Evolutionary conservation across 2,888 invertebrate species (phyloP).

Genomic region (Drosophila gaucha): DNA sequence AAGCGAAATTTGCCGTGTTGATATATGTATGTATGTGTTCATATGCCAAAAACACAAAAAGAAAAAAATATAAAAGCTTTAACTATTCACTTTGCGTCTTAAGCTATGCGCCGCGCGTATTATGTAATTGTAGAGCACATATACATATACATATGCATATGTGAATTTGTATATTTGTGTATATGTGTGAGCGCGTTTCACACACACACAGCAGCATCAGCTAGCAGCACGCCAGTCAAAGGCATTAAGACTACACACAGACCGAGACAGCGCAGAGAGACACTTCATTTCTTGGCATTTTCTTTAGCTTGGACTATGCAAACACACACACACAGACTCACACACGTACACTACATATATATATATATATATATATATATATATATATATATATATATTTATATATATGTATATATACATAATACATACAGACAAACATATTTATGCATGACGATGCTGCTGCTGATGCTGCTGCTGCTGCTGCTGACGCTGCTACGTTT

Average conservation of each 20-base stretch:
- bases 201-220: conserved; percentile 9
- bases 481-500: conserved; percentile 63
- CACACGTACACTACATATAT: no score
- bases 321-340: conserved; percentile 33
- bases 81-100: conserved; percentile 57
- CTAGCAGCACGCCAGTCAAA: conserved; percentile 19
- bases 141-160: conserved; percentile 24
- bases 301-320: conserved; percentile 53
- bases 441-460: conserved; percentile 49
- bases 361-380: conserved; percentile 2
- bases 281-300: conserved; percentile 77
- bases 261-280: conserved; percentile 52
- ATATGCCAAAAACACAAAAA: conserved; percentile 21
- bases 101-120: conserved; percentile 74
- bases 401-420: conserved; percentile 10
- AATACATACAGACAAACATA: conserved; percentile 30
- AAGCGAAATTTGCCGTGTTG: conserved; percentile 8
- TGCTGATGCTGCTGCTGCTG: conserved; percentile 31
- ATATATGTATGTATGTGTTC: no score
- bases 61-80: conserved; percentile 40
- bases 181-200: no score
- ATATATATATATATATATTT: conserved; percentile 40
- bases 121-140: conserved; percentile 73
- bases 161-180: conserved; percentile 17
- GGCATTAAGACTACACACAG: conserved; percentile 31